Conservation (phyloP, 2,113 vertebrate genomes). For the Sorex araneus region DNA sequence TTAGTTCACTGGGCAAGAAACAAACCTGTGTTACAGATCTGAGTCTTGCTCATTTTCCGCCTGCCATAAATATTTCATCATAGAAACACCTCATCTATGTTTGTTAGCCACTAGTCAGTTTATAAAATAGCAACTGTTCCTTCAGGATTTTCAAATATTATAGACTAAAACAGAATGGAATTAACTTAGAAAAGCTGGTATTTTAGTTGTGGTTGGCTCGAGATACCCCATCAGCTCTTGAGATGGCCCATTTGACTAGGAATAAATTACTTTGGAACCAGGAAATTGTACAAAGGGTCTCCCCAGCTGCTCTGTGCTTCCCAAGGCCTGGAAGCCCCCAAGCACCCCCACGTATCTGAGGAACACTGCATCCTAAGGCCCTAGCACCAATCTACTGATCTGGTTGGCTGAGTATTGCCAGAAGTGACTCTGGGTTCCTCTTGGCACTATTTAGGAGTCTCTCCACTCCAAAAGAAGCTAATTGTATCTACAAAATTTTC, state of each 20-base stretch:
- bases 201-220: not conserved
- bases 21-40: slow-evolving; percentile 45
- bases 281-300: too few relatives aligned
- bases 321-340: too few relatives aligned
- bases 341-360: too few relatives aligned
- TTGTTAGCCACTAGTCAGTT: slow-evolving; percentile 58
- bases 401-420: too few relatives aligned
- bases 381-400: too few relatives aligned
- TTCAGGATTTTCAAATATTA: slow-evolving; percentile 41
- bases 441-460: too few relatives aligned
- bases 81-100: slow-evolving; percentile 52
- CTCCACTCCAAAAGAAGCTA: not conserved
- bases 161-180: slow-evolving; percentile 32
- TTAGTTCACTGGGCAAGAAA: slow-evolving; percentile 66
- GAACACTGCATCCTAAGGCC: too few relatives aligned
- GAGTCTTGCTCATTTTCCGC: slow-evolving; percentile 45
- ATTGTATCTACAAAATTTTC: slow-evolving; percentile 21
- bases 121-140: slow-evolving; percentile 38
- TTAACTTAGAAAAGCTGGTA: slow-evolving; percentile 29
- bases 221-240: not conserved
- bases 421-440: too few relatives aligned
- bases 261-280: not conserved
- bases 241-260: not conserved
- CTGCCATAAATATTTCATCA: slow-evolving; percentile 47
- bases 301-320: too few relatives aligned